A percentile compares a stretch with the other conserved stretches of the same genome.
These are phyloP conservation scores for Bubalus kerabau DNA, from an alignment of 2,113 vertebrate species.

Conservation along the genomic window DNA sequence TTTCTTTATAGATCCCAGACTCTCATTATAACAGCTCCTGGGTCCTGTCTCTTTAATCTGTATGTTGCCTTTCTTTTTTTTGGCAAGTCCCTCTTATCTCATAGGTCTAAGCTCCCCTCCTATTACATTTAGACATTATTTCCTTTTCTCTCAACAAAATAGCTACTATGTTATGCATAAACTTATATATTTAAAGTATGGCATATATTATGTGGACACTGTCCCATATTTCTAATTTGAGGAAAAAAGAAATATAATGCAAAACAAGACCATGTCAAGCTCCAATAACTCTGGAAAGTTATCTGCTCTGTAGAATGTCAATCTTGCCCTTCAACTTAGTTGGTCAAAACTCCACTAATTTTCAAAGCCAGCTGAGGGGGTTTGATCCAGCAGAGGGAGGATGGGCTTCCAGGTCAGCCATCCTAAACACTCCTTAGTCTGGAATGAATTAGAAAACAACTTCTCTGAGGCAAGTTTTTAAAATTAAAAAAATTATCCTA, in stretches of 20 bases:
- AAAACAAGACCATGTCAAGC: not conserved
- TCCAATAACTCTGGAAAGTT: not conserved
- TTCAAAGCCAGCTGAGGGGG: not conserved
- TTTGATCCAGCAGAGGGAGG: not conserved
- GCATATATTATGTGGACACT: too few species aligned
- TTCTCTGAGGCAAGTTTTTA: not conserved
- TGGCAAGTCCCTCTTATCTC: not conserved
- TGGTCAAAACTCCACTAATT: not conserved
- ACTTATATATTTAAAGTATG: not conserved
- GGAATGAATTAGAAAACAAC: not conserved
- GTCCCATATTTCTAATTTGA: not conserved
- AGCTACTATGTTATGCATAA: not conserved
- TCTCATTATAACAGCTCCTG: too few species aligned
- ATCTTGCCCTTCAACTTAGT: not conserved
- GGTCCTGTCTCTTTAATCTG: not conserved
- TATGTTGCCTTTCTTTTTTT: not conserved
- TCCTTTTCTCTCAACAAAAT: not conserved
- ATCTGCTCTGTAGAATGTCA: not conserved
- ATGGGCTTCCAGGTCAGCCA: not conserved
- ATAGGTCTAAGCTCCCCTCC: not conserved
- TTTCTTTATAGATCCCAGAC: not conserved
- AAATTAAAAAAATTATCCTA: not conserved
- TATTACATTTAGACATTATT: not conserved
- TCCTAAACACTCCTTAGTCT: not conserved
- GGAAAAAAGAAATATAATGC: not conserved